A percentile compares a stretch with the other conserved stretches of the same genome.
Evolutionary conservation across 2,888 invertebrate genomes (phyloP).

Genomic region (Taenaris catops): DNA sequence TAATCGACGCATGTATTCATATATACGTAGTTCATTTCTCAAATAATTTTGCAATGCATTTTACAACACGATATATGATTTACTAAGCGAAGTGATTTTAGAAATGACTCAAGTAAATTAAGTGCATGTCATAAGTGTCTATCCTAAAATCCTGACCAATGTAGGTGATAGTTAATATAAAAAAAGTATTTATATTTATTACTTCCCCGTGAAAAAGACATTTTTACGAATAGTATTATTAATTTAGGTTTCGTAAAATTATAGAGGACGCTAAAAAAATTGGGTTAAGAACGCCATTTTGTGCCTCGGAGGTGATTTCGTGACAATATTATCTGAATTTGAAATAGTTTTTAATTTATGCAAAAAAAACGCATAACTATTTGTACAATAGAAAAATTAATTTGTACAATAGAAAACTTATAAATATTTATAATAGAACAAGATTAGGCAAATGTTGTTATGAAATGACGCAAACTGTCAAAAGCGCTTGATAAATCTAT

Average conservation of each 20-base stretch:
- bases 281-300: slow-evolving; percentile 72
- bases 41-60: slow-evolving; percentile 26
- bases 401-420: neutral
- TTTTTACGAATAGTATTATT: slow-evolving; percentile 80
- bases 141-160: slow-evolving; percentile 76
- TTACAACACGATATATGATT: slow-evolving; percentile 17
- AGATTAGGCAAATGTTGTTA: slow-evolving; percentile 5
- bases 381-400: neutral
- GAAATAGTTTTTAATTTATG: slow-evolving; percentile 20
- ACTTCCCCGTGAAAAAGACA: slow-evolving; percentile 73
- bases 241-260: slow-evolving; percentile 72
- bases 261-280: slow-evolving; percentile 61
- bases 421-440: neutral
- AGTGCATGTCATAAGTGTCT: slow-evolving; percentile 51
- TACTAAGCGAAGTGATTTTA: slow-evolving; percentile 23
- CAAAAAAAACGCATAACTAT: slow-evolving; percentile 1
- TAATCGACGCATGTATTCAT: slow-evolving; percentile 15
- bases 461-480: slow-evolving; percentile 5
- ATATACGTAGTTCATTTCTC: slow-evolving; percentile 23
- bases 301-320: slow-evolving; percentile 58
- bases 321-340: slow-evolving; percentile 57
- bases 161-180: slow-evolving; percentile 62
- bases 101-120: slow-evolving; percentile 20
- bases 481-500: slow-evolving; percentile 5
- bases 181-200: slow-evolving; percentile 71